These are phyloP conservation scores for Sylvicola cinctus DNA, from an alignment of 2,888 invertebrate species.

Conservation along the genomic window DNA sequence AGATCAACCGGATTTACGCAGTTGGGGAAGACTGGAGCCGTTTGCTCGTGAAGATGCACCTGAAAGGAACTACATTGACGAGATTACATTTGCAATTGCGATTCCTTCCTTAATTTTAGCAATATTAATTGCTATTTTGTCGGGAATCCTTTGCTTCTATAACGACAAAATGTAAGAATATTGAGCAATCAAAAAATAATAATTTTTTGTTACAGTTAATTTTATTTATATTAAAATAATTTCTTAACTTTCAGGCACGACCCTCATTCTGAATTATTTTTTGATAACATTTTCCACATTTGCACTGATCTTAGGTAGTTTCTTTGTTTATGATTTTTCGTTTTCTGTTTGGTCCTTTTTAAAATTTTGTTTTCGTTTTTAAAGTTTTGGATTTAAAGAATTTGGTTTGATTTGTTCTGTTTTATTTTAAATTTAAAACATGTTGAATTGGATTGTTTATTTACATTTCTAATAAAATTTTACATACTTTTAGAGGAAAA, in stretches of 20 bases:
- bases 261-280: conserved; percentile 17
- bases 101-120: conserved; percentile 47
- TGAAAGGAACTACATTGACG: conserved; percentile 42
- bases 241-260: conserved; percentile 15
- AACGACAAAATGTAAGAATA: conserved; percentile 54
- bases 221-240: not conserved
- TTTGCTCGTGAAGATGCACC: conserved; percentile 29
- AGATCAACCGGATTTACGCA: too few relatives aligned
- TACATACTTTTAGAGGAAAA: conserved; percentile 9
- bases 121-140: conserved; percentile 40
- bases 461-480: conserved; percentile 6
- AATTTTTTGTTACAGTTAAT: conserved; percentile 6
- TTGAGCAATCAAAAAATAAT: not conserved
- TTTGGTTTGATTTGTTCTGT: conserved; percentile 4
- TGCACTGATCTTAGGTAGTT: conserved; percentile 2
- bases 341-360: conserved; percentile 1
- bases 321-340: conserved; percentile 2
- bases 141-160: conserved; percentile 53
- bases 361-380: not conserved
- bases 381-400: conserved; percentile 5
- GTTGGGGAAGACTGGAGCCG: too few relatives aligned
- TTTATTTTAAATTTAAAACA: not conserved
- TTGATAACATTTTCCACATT: conserved; percentile 19
- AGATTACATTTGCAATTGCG: conserved; percentile 46
- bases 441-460: not conserved